Evolutionary conservation across 2,888 invertebrate genomes (phyloP), one percentile per base, ranked within the genome.

Genomic region (Atethmia centrago): DNA sequence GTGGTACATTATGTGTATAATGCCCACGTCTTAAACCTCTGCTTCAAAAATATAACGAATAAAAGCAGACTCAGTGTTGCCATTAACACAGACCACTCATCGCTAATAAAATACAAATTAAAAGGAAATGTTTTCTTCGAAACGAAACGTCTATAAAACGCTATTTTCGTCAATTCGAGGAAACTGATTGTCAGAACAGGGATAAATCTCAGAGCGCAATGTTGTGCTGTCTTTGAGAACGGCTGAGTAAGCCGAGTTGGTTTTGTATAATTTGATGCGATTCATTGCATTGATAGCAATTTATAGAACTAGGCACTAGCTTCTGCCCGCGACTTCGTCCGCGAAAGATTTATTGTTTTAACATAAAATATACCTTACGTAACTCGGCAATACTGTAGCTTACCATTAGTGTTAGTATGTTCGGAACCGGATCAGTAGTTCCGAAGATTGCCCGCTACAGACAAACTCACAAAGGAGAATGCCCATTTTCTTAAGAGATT

Each of bases 121-220:
- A 83, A 73, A 78, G 47, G 71, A 79, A 71, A 77, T 28, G 65
- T 64, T 73, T 83, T 80, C 82, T 58, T 53, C 58, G 83, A 77
- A 84, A 69, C 68, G 12, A 28, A 64, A 55, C 62, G 66, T 68
- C 82, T 83, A 82, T 85, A 83, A 84, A 84, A 65, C 21, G 79
- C 74, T 86, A 83, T 86, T 86, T 79, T 78, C n/a, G 70, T 75
- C 28, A 69, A 70, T 82, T 68, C 86, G 55, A 51, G n/a, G 86
- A 85, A 85, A 65, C 47, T 62, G 77, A 65, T 3, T 56, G 81
- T 73, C 77, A 83, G 40, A 31, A 56, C 21, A 66, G 58, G 80
- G 70, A 31, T 71, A n/a, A 45, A 55, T 36, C n/a, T 49, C 68
- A 70, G 79, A 65, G 61, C 56, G 79, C 53, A 58, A 77, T 56